Evolutionary conservation across 2,797 vertebrate species (phyloP).

Genomic region (Borostomias antarcticus): DNA sequence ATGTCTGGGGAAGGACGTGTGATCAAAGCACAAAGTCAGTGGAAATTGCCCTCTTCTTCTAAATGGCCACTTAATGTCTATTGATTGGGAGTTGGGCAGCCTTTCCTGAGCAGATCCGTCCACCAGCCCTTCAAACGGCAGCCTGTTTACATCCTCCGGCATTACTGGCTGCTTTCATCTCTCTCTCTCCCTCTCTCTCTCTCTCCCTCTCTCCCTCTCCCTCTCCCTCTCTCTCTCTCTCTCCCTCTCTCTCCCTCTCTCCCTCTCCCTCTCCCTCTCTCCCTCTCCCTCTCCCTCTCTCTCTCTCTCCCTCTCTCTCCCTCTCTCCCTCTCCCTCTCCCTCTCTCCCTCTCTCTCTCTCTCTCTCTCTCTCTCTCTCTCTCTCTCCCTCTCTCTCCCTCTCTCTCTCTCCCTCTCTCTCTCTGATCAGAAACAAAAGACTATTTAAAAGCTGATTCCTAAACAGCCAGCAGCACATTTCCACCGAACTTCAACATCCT

Average conservation of each 20-base stretch:
- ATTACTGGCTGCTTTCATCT: slow-evolving; percentile 63
- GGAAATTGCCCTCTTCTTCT: slow-evolving; percentile 56
- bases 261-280: too few species aligned
- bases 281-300: background rate
- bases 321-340: background rate
- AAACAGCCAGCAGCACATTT: slow-evolving; percentile 50
- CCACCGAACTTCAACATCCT: slow-evolving; percentile 44
- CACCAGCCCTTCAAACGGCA: slow-evolving; percentile 49
- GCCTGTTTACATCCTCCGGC: slow-evolving; percentile 43
- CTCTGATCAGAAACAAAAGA: slow-evolving; percentile 35
- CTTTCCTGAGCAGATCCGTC: slow-evolving; percentile 47
- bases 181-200: background rate
- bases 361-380: background rate
- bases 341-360: slow-evolving; percentile 12
- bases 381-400: background rate
- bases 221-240: background rate
- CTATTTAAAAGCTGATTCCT: slow-evolving; percentile 54
- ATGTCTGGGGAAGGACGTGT: slow-evolving; percentile 43
- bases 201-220: background rate
- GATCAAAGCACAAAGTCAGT: slow-evolving; percentile 64
- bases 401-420: slow-evolving; percentile 8
- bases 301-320: background rate
- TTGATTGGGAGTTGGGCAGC: slow-evolving; percentile 64
- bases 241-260: too few species aligned
- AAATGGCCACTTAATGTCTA: slow-evolving; percentile 70